phyloP scores from a whole-genome alignment of 2,888 invertebrate species.

The Seira sanloemensis region DNA sequence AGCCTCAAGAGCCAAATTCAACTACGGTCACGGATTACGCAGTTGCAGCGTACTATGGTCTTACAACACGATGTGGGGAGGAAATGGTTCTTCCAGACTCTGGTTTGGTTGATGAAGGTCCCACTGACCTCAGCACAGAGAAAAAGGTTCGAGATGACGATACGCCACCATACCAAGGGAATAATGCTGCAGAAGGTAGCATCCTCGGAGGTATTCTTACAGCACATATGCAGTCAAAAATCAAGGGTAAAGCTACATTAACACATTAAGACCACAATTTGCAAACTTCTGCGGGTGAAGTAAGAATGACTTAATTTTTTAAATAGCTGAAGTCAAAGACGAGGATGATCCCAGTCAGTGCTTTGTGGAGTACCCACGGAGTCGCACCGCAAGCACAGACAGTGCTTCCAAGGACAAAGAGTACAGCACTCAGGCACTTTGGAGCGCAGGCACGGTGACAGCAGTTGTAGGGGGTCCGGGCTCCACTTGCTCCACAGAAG shows the following conservation, averaged over 20 bases:
- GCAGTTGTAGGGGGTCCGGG: constrained; percentile 20
- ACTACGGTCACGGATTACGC: constrained; percentile 42
- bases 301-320: not conserved
- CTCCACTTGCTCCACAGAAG: constrained; percentile 47
- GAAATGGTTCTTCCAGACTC: constrained; percentile 30
- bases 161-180: not conserved
- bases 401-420: constrained; percentile 53
- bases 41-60: constrained; percentile 40
- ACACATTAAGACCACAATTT: too few species aligned
- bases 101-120: constrained; percentile 41
- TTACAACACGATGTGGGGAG: constrained; percentile 6
- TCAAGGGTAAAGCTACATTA: constrained; percentile 51
- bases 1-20: constrained; percentile 44
- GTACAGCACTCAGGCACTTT: constrained; percentile 43
- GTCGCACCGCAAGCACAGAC: constrained; percentile 42
- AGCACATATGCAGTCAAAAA: constrained; percentile 47
- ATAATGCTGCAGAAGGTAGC: constrained; percentile 31
- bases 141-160: constrained; percentile 22
- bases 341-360: constrained; percentile 44
- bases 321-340: constrained; percentile 43
- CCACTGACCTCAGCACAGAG: constrained; percentile 51
- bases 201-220: constrained; percentile 50
- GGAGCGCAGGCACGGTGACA: constrained; percentile 54
- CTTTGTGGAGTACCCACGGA: constrained; percentile 25
- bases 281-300: too few species aligned